Evolutionary conservation across 1,140 invertebrate genomes (phyloP).

Genomic region (Lucilia cuprina): DNA sequence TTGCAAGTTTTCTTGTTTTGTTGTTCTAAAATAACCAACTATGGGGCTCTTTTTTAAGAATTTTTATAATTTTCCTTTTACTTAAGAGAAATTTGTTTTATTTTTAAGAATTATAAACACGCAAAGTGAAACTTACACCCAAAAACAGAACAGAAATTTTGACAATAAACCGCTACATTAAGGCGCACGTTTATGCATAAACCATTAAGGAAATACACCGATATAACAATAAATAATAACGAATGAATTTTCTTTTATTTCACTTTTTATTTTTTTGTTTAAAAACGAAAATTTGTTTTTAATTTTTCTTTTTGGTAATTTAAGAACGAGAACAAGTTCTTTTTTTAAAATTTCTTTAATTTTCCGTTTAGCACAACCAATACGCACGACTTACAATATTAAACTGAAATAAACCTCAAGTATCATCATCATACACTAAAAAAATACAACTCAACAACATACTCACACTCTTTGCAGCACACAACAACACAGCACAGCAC

Average conservation of each 20-base stretch:
- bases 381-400: conserved; percentile 26
- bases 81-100: too few species aligned
- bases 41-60: too few species aligned
- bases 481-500: not conserved
- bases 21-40: too few species aligned
- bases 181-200: too few species aligned
- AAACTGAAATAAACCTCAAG: not conserved
- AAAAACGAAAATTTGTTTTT: not conserved
- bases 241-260: not conserved
- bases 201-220: too few species aligned
- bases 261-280: too few species aligned
- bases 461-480: not conserved
- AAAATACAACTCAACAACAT: not conserved
- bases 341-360: not conserved
- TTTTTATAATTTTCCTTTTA: too few species aligned
- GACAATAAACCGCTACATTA: too few species aligned
- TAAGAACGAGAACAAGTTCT: not conserved
- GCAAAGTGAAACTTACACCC: too few species aligned
- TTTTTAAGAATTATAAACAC: too few species aligned
- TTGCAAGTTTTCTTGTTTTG: too few species aligned
- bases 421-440: conserved; percentile 11
- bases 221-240: not conserved
- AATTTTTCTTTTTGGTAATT: not conserved
- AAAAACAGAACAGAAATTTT: too few species aligned
- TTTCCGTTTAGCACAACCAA: conserved; percentile 22